Base-by-base conservation (phyloP, 2,888 invertebrate genomes). In the Blastobasis lacticolella region DNA sequence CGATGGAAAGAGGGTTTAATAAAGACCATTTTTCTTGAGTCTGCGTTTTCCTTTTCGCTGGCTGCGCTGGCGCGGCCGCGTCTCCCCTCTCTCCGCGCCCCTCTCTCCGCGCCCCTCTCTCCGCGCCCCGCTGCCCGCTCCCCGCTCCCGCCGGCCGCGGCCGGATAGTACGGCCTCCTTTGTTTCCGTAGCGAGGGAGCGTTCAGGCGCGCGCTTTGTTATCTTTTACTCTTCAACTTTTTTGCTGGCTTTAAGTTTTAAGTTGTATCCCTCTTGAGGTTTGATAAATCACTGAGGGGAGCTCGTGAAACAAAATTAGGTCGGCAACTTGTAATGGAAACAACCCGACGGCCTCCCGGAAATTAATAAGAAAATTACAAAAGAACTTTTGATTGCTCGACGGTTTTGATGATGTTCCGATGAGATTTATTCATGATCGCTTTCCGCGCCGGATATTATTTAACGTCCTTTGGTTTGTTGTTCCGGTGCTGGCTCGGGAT, bases 1-100 rank as follows among this genome's bases (percentile, higher is more conserved):
- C 72, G 57, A 56, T 61, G 59, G 66, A 67, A 68, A 61, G 66
- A 68, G 78, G 76, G 79, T 83, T 81, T 74, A 84, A 75, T 82
- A 83, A 82, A 83, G 73, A 75, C 77, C 77, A 77, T 73, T 81
- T 80, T 82, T 78, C 78, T 73, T 73, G 75, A 69, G 63, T 9
- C 6, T 49, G 48, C 50, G 63, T 74, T 66, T 71, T 58, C 40
- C 49, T 23, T n/a, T n/a, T 8, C 7, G 10, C 10, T 40, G 47
- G 41, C 41, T 8, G 41, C 41, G 42, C 42, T n/a, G 9, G 42
- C 42, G 42, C 60, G 63, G 58, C 58, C 41, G 41, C 41, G 54
- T 58, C 56, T 6, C 6, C 41, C 8, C 40, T 5, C 40, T 40
- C 8, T 57, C 56, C 57, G 57, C 55, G 8, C 40, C 40, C 40